Base-by-base conservation (phyloP, 2,113 vertebrate genomes). In the Brachionichthys hirsutus region DNA sequence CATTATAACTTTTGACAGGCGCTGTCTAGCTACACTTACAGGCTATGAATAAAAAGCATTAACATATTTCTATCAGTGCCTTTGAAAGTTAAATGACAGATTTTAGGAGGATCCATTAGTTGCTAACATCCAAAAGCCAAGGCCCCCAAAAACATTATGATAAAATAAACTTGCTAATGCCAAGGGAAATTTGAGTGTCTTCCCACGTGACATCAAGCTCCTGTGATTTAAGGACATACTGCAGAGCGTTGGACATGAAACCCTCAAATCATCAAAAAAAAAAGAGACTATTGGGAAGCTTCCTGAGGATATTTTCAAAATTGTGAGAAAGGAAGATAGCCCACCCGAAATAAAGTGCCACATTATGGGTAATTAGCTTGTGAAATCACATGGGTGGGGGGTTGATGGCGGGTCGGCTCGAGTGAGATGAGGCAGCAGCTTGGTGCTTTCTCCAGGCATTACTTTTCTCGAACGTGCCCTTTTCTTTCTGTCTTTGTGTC, bases 341-440 rank as follows among this genome's bases (percentile, higher is more conserved):
- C 49, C 66, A 49, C 13, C 49, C 66, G 67, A 75, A 48, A 62
- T 67, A 52, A 80, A 18, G 15, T 24, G 52, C 46, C 44, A 52
- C 67, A 75, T 79, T 79, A 82, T 77, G 75, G 70, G 65, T 61
- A 81, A 82, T 84, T 86, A 84, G 65, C 65, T 73, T 60, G 70
- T 69, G 64, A 83, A 81, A 81, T 81, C 59, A 58, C 64, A 34
- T 10, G 62, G 47, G 62, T 22, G 20, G 20, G 56, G 34, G 54
- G 18, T 3, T 14, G 49, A 8, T 2, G 24, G 20, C 16, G 56
- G 34, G 54, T 16, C 2, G n/a, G 49, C 65, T 52, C 62, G 22
- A 40, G 63, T 17, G 19, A 75, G 72, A 70, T 57, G 9, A 54
- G 70, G 65, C 69, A 61, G 70, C 65, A 54, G 53, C 51, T 62